Conservation (phyloP, 2,888 invertebrate species). For the Formica aserva region DNA sequence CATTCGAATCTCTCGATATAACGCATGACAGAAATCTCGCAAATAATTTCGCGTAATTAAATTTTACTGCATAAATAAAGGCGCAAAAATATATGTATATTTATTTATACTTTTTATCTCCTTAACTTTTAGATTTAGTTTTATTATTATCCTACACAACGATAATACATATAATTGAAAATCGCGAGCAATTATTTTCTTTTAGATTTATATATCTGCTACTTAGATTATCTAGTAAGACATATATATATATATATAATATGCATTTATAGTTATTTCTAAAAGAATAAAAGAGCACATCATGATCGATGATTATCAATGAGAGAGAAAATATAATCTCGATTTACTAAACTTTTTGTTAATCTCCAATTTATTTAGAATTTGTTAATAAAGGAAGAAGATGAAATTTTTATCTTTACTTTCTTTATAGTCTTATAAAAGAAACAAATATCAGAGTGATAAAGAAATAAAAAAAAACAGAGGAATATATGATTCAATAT, state of each 20-base stretch:
- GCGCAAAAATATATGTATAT: not conserved
- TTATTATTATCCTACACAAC: not conserved
- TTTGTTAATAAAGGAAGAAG: not conserved
- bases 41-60: constrained; percentile 4
- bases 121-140: not conserved
- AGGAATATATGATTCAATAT: not conserved
- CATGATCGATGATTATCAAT: not conserved
- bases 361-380: not conserved
- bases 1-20: not conserved
- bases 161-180: not conserved
- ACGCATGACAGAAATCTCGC: not conserved
- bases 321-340: not conserved
- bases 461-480: not conserved
- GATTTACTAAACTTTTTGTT: not conserved
- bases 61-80: not conserved
- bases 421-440: not conserved
- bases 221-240: not conserved
- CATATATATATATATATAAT: not conserved
- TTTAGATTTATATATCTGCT: not conserved
- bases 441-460: not conserved
- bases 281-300: not conserved
- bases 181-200: not conserved
- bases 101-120: not conserved
- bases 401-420: not conserved
- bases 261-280: not conserved